Percentiles rank a stretch among this genome's conserved stretches.
These are phyloP conservation scores for Apostichopus japonicus DNA, from an alignment of 35 echinoderm and acorn worm genomes.

Conservation along the genomic window DNA sequence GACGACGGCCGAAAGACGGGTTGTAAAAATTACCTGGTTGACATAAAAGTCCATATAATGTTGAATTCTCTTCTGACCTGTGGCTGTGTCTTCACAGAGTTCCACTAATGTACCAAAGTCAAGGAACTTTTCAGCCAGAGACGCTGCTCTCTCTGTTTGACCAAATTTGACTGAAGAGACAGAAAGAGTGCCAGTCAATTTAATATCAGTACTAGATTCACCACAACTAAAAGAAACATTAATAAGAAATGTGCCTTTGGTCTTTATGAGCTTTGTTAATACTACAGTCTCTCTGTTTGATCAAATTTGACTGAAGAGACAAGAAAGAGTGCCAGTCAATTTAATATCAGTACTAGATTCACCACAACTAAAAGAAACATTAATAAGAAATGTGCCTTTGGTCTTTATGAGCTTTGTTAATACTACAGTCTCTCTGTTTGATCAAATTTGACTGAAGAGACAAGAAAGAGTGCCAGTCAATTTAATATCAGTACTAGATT, in stretches of 20 bases:
- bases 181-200: background rate
- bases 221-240: no score
- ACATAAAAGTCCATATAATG: slow-evolving; percentile 93
- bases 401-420: no score
- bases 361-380: no score
- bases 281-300: slow-evolving; percentile 87
- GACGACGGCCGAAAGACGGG: no score
- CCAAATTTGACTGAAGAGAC: slow-evolving; percentile 74
- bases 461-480: background rate
- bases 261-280: no score
- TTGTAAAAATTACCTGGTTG: slow-evolving; percentile 58
- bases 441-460: slow-evolving; percentile 73
- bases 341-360: no score
- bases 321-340: background rate
- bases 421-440: slow-evolving; percentile 91
- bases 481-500: no score
- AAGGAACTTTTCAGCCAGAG: slow-evolving; percentile 94
- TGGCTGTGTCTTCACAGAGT: slow-evolving; percentile 72
- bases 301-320: slow-evolving; percentile 73
- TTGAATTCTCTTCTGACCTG: slow-evolving; percentile 74
- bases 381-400: no score
- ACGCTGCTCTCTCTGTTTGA: slow-evolving; percentile 86
- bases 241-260: no score
- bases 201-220: no score
- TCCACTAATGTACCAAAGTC: slow-evolving; percentile 88